phyloP scores from a whole-genome alignment of 2,797 vertebrate species.

The Spheniscus humboldti region DNA sequence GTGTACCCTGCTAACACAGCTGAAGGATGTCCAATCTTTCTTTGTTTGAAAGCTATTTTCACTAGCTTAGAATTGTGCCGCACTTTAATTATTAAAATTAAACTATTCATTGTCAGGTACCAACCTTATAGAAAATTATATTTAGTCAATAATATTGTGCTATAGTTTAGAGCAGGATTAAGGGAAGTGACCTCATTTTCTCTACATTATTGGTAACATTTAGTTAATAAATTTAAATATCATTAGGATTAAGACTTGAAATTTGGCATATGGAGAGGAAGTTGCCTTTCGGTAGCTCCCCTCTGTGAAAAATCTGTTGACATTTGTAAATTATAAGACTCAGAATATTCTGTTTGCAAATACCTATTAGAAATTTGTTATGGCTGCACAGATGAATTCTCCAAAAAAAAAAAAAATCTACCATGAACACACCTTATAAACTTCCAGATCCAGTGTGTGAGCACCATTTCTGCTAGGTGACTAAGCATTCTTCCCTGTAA shows the following conservation, averaged over 20 bases:
- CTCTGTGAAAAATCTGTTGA: background rate
- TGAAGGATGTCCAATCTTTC: background rate
- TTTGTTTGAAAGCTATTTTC: background rate
- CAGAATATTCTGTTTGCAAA: background rate
- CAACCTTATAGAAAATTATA: background rate
- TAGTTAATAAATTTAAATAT: background rate
- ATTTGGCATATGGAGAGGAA: background rate
- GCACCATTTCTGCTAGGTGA: background rate
- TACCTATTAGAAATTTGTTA: background rate
- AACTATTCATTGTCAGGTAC: background rate
- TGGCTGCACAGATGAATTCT: background rate
- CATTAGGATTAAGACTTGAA: background rate
- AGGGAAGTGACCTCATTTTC: background rate
- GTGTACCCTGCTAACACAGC: background rate
- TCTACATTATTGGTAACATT: background rate
- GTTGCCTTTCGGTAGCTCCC: background rate
- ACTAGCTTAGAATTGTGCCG: background rate
- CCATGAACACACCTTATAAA: background rate
- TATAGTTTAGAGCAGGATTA: background rate
- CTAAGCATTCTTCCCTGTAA: background rate
- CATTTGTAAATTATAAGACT: background rate
- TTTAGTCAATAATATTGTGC: background rate
- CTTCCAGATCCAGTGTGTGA: background rate
- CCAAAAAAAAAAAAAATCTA: background rate
- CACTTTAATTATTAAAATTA: background rate